Base-by-base conservation (phyloP, 2,888 invertebrate species). In the Hirtodrosophila trivittata region DNA sequence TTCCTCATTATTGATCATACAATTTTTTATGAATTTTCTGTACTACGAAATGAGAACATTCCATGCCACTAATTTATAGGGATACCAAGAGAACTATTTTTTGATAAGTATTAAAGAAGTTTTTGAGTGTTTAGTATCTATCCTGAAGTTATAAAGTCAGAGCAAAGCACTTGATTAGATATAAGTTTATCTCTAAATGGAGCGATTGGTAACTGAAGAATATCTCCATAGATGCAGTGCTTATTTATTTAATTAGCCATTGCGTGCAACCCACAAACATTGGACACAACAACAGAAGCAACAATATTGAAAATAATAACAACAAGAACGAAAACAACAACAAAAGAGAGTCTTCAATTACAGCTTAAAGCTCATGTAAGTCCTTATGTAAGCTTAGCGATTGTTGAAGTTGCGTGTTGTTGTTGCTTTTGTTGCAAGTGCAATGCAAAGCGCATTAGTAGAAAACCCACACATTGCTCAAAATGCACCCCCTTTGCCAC, bases 331-430 rank as follows among this genome's bases (percentile, higher is more conserved):
- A 62, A 35, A 41, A 46, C 39, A 13, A 38, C 12, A 60, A 32
- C 26, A 54, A 38, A 26, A 18, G 21, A 57, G 13, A 37, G 67
- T 78, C 83, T 83, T 78, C 80, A 78, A 85, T 82, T 82, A 73
- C 86, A 65, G 64, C 86, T 73, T 59, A 78, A 81, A 78, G 80
- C 73, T 70, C 80, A 49, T 82, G 80, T 81, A 81, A 81, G 80
- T 78, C 67, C 73, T 58, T 69, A 46, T 85, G 86, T 81, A 86
- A 86, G 80, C 86, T 64, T 57, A 45, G 26, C 10, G 33, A 41
- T 45, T 43, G 54, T 75, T 76, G 66, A 47, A 55, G 45, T 60
- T 51, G 30, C 39, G 51, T 54, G 51, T 39, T 46, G 47, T 45
- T 66, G 69, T 32, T 71, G 68, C n/a, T 62, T 57, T 30, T 58